Percentiles rank a stretch among this genome's conserved stretches.
These are phyloP conservation scores for Platalea minor DNA, from an alignment of 2,797 vertebrate species.

Conservation along the genomic window DNA sequence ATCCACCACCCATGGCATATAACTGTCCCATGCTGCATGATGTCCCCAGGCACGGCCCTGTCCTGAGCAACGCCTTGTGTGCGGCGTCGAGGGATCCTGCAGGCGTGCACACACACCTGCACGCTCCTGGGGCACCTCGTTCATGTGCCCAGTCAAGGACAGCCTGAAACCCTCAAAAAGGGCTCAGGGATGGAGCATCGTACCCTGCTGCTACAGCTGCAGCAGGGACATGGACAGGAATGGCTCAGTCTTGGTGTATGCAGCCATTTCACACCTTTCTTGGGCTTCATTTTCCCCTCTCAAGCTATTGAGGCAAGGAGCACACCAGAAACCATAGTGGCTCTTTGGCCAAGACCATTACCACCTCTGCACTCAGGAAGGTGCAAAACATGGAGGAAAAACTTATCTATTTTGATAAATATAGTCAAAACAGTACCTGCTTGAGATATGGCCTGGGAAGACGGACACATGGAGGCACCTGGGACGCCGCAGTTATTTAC, in stretches of 20 bases:
- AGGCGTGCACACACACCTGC: accelerated
- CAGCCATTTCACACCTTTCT: neutral
- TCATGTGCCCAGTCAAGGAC: accelerated
- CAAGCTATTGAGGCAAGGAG: neutral
- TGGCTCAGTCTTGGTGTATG: neutral
- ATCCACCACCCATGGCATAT: accelerated
- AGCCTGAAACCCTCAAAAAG: neutral
- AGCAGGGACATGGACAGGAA: accelerated
- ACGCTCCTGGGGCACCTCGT: accelerated
- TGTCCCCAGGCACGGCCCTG: neutral
- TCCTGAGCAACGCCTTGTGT: neutral
- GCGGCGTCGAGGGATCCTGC: neutral
- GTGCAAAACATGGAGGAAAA: accelerated
- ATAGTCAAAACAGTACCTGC: too few species aligned
- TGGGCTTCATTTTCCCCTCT: neutral
- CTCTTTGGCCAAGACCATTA: neutral
- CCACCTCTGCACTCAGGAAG: neutral
- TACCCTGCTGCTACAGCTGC: neutral
- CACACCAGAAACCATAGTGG: accelerated
- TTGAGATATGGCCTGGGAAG: accelerated
- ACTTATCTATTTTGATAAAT: neutral
- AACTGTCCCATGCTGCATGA: accelerated
- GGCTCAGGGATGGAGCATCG: neutral
- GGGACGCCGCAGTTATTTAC: neutral
- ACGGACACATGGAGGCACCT: accelerated